Percentiles rank a stretch among this genome's conserved stretches.
phyloP scores from a whole-genome alignment of 2,113 vertebrate species.

The Corydoras sp. region DNA sequence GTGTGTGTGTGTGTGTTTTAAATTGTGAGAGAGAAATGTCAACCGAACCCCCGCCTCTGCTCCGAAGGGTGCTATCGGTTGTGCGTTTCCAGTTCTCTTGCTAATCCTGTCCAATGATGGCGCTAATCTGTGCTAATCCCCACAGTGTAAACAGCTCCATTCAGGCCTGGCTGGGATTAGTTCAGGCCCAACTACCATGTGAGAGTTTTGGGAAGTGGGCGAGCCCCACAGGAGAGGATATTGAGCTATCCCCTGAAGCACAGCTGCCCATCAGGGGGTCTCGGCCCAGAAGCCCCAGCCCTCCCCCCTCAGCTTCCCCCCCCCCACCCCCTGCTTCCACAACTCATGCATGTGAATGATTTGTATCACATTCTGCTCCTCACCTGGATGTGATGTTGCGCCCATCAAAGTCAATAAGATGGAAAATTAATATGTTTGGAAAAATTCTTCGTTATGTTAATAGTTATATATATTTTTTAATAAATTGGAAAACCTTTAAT shows the following conservation, averaged over 20 bases:
- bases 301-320: constrained; percentile 17
- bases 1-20: constrained; percentile 17
- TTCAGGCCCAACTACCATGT: constrained; percentile 74
- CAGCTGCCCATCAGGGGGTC: constrained; percentile 42
- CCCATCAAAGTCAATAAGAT: too few relatives aligned
- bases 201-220: constrained; percentile 60
- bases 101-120: constrained; percentile 75
- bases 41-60: constrained; percentile 9
- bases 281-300: constrained; percentile 36
- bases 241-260: constrained; percentile 56
- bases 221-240: constrained; percentile 57
- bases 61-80: constrained; percentile 26
- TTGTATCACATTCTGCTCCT: not conserved
- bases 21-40: constrained; percentile 22
- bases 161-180: constrained; percentile 82
- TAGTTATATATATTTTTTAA: too few relatives aligned
- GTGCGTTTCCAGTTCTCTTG: constrained; percentile 46
- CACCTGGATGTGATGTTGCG: not conserved
- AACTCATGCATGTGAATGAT: not conserved
- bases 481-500: too few relatives aligned
- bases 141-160: constrained; percentile 80
- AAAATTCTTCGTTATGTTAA: too few relatives aligned
- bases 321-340: constrained; percentile 21
- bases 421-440: too few relatives aligned
- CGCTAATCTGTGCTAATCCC: constrained; percentile 84